Percentiles rank a stretch among this genome's conserved stretches.
Evolutionary conservation across 2,888 invertebrate genomes (phyloP).

Genomic region (Drosophila lutescens): DNA sequence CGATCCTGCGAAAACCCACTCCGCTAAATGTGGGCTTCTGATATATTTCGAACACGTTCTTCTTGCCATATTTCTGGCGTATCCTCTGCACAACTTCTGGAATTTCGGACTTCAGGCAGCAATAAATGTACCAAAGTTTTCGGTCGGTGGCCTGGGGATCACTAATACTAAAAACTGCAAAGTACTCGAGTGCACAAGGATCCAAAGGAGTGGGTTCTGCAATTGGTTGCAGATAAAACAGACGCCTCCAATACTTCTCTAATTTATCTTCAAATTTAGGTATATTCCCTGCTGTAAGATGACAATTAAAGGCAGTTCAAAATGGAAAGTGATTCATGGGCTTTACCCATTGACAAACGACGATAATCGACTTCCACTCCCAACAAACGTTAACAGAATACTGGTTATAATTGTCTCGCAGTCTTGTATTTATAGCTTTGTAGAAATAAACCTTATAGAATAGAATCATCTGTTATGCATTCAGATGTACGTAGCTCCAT

Average conservation of each 20-base stretch:
- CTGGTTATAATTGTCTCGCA: conserved; percentile 14
- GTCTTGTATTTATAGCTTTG: conserved; percentile 18
- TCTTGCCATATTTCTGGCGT: conserved; percentile 61
- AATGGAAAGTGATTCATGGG: conserved; percentile 6
- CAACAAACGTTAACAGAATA: conserved; percentile 1
- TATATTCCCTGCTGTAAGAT: conserved; percentile 1
- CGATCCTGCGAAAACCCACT: conserved; percentile 34
- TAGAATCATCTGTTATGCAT: neutral
- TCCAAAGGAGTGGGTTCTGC: conserved; percentile 27
- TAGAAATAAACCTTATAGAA: neutral
- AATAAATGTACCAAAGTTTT: conserved; percentile 59
- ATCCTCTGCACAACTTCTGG: conserved; percentile 37
- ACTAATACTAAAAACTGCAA: conserved; percentile 55
- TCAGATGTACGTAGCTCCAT: neutral
- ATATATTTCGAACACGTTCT: conserved; percentile 57
- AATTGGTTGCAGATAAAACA: conserved; percentile 40
- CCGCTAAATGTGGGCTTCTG: conserved; percentile 54
- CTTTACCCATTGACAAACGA: conserved; percentile 23
- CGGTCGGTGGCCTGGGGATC: conserved; percentile 44
- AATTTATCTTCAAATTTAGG: conserved; percentile 47
- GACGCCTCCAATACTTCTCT: conserved; percentile 46
- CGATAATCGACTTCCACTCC: conserved; percentile 2
- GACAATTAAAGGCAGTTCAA: neutral
- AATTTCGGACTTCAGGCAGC: conserved; percentile 35
- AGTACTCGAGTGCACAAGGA: conserved; percentile 48